A percentile compares a stretch with the other conserved stretches of the same genome.
Evolutionary conservation across 92 coral and sea anemone species (phyloP).

Genomic region (Muricea muricata): DNA sequence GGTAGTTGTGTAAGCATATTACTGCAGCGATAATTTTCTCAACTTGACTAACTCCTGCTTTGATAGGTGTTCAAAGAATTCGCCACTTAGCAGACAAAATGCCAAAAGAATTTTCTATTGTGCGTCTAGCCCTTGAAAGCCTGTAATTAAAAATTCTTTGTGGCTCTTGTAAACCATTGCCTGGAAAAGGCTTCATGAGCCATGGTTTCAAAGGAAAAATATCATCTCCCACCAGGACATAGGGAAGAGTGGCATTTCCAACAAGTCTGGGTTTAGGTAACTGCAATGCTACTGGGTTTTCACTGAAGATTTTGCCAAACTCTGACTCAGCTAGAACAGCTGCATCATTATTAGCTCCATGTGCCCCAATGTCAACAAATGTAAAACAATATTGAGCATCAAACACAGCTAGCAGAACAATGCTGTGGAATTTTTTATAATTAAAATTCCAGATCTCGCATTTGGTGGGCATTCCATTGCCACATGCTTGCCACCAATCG

Average conservation of each 20-base stretch:
- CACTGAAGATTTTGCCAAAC: slow-evolving; percentile 57
- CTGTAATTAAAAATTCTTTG: slow-evolving; percentile 7
- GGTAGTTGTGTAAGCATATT: slow-evolving; percentile 56
- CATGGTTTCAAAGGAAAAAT: slow-evolving; percentile 36
- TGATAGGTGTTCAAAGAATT: neutral
- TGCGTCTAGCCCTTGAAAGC: neutral
- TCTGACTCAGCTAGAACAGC: slow-evolving; percentile 31
- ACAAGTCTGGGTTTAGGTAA: slow-evolving; percentile 44
- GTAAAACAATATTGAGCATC: slow-evolving; percentile 71
- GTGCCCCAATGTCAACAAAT: slow-evolving; percentile 60
- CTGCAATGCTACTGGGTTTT: slow-evolving; percentile 42
- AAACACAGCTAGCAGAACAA: slow-evolving; percentile 61
- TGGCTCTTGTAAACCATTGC: neutral
- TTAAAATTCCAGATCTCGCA: slow-evolving; percentile 60
- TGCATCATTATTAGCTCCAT: slow-evolving; percentile 64
- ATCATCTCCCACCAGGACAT: slow-evolving; percentile 62
- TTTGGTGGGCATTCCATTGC: slow-evolving; percentile 66
- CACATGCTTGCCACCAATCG: slow-evolving; percentile 51
- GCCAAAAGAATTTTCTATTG: slow-evolving; percentile 10
- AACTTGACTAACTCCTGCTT: slow-evolving; percentile 31
- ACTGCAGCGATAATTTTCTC: slow-evolving; percentile 15
- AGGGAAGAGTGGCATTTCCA: slow-evolving; percentile 42
- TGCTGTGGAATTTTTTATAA: slow-evolving; percentile 64
- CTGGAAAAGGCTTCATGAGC: slow-evolving; percentile 4
- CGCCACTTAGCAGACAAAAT: slow-evolving; percentile 3